These are phyloP conservation scores for Prunella strophiata DNA, from an alignment of 2,797 vertebrate genomes.

Conservation along the genomic window DNA sequence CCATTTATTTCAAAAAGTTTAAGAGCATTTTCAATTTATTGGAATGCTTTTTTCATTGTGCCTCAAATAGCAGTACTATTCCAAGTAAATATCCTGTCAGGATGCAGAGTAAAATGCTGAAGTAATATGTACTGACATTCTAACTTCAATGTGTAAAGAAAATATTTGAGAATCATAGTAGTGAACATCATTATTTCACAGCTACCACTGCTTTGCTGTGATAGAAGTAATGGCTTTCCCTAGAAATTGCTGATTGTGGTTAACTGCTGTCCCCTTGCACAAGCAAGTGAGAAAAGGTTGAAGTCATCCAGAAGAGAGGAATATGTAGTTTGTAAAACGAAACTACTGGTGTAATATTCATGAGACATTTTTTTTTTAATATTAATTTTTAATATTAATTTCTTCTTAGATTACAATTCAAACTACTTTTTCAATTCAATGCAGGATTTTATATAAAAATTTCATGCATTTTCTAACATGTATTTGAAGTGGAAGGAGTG, in stretches of 20 bases:
- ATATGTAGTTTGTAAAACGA: background rate
- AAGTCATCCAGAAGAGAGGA: background rate
- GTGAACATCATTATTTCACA: background rate
- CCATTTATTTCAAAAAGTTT: conserved; percentile 2
- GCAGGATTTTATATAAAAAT: background rate
- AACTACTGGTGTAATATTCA: background rate
- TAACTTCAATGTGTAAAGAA: background rate
- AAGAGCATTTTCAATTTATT: background rate
- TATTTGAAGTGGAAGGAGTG: background rate
- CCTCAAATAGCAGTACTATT: conserved; percentile 9
- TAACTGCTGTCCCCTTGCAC: background rate
- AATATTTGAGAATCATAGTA: background rate
- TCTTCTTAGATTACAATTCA: background rate
- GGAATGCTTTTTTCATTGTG: background rate
- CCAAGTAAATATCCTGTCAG: background rate
- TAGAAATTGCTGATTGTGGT: background rate
- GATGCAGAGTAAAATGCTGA: background rate
- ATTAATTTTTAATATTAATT: background rate
- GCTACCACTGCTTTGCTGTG: background rate
- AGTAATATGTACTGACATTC: conserved; percentile 14
- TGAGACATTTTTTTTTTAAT: accelerated
- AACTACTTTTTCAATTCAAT: background rate
- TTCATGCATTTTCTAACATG: background rate
- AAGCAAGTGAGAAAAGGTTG: background rate
- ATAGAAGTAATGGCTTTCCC: background rate